Evolutionary conservation across 2,797 vertebrate genomes (phyloP), one percentile per base, ranked within the genome.

Genomic region (Syngnathus acus): DNA sequence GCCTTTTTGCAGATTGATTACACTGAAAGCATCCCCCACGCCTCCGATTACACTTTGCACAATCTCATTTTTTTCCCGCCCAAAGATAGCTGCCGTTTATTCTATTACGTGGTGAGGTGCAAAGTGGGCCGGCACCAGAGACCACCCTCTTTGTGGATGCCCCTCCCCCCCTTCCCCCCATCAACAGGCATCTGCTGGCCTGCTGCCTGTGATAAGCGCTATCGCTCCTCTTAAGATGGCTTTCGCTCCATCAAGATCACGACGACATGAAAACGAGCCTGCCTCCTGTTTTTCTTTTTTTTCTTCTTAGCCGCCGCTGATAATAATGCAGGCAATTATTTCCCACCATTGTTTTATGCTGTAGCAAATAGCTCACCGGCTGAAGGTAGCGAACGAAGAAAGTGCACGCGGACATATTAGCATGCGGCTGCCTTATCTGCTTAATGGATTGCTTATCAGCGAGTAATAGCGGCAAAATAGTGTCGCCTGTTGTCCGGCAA

Each of bases 1-100:
- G 89, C 86, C 85, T 89, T 90, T 91, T 90, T 90, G 82, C 87
- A 90, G 88, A 91, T 90, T 88, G 89, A 91, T 91, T 88, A 85
- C 85, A 80, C 85, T 88, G 81, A 90, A 89, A 90, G 89, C 86
- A 78, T 86, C 75, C 80, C 78, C 83, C 51, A 11, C 43, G 9
- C 16, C 48, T 6, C 73, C 72, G 82, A 88, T 90, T 89, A 88
- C 87, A 85, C 78, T 84, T 57, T 80, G 74, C 81, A 73, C 72
- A 79, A 77, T 86, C 81, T 85, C 74, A 71, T 88, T 82, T 86
- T 83, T 83, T 85, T 82, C 76, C 82, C 70, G 76, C 79, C 72
- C 69, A 74, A 66, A 84, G 83, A 86, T 88, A 86, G 77, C 10
- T 79, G 74, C 74, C 79, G 68, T 88, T 88, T 85, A 88, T 88